phyloP scores from a whole-genome alignment of 1,140 invertebrate genomes.

The Ridgeia piscesae region DNA sequence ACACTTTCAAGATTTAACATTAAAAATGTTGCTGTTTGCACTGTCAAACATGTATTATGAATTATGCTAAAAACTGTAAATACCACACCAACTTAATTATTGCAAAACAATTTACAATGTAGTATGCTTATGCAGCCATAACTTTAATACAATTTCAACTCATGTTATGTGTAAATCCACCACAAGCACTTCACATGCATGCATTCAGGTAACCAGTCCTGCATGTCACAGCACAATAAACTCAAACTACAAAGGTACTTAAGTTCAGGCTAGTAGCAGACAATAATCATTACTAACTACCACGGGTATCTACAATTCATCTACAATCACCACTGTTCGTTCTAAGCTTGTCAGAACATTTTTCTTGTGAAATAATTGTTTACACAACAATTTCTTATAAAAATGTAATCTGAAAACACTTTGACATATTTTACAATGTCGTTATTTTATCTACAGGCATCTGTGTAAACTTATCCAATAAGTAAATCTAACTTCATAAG shows the following conservation, averaged over 20 bases:
- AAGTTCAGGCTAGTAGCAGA: background rate
- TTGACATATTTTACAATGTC: background rate
- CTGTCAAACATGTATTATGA: too few species aligned
- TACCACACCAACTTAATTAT: too few species aligned
- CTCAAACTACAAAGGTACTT: background rate
- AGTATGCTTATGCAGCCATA: too few species aligned
- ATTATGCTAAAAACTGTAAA: too few species aligned
- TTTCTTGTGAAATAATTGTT: background rate
- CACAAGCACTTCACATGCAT: background rate
- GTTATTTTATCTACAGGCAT: background rate
- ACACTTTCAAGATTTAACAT: too few species aligned
- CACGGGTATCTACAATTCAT: background rate
- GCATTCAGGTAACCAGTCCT: background rate
- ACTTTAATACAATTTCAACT: background rate
- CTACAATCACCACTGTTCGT: background rate
- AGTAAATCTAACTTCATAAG: background rate
- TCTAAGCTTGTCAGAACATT: background rate
- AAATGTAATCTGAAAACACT: background rate
- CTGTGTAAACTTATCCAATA: background rate
- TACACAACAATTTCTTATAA: background rate
- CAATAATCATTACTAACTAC: background rate
- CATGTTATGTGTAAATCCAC: background rate
- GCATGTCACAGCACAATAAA: background rate
- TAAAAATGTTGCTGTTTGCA: too few species aligned
- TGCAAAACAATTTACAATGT: too few species aligned